Percentiles rank a stretch among this genome's conserved stretches.
phyloP scores from a whole-genome alignment of 1,140 invertebrate genomes.

The Aphidius gifuensis region DNA sequence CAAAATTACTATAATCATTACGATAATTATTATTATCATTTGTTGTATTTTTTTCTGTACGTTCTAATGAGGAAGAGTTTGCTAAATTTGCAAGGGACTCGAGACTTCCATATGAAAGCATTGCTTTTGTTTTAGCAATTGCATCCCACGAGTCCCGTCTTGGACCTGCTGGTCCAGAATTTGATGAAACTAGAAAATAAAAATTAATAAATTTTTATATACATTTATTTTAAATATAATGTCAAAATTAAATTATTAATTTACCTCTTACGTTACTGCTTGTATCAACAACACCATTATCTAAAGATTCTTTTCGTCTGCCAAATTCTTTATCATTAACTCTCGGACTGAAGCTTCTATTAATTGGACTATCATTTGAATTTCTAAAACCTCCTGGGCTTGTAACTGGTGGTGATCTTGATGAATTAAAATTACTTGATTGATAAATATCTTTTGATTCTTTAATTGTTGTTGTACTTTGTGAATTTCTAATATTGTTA shows the following conservation, averaged over 20 bases:
- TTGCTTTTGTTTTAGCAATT: slow-evolving; percentile 73
- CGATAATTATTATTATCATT: slow-evolving; percentile 31
- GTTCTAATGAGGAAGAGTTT: slow-evolving; percentile 40
- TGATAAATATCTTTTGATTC: slow-evolving; percentile 48
- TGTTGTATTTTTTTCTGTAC: slow-evolving; percentile 19
- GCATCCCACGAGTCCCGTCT: slow-evolving; percentile 77
- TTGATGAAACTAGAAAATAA: slow-evolving; percentile 50
- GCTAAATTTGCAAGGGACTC: slow-evolving; percentile 68
- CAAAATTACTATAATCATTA: slow-evolving; percentile 39
- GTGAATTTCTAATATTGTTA: slow-evolving; percentile 22
- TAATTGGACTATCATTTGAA: slow-evolving; percentile 41
- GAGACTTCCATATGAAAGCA: slow-evolving; percentile 65
- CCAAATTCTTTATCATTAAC: slow-evolving; percentile 45
- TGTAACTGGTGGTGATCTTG: slow-evolving; percentile 37
- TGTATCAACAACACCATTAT: slow-evolving; percentile 60
- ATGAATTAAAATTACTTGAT: slow-evolving; percentile 40
- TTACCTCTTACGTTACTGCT: slow-evolving; percentile 62
- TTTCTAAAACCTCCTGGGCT: slow-evolving; percentile 38
- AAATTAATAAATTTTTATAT: too few relatives aligned
- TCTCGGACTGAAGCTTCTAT: slow-evolving; percentile 49
- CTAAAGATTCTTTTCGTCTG: slow-evolving; percentile 36
- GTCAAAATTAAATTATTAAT: too few relatives aligned
- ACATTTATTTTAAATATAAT: too few relatives aligned
- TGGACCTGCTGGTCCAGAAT: slow-evolving; percentile 57
- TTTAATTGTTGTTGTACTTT: slow-evolving; percentile 38